Conservation (phyloP, 2,888 invertebrate genomes). For the Altica lythri region DNA sequence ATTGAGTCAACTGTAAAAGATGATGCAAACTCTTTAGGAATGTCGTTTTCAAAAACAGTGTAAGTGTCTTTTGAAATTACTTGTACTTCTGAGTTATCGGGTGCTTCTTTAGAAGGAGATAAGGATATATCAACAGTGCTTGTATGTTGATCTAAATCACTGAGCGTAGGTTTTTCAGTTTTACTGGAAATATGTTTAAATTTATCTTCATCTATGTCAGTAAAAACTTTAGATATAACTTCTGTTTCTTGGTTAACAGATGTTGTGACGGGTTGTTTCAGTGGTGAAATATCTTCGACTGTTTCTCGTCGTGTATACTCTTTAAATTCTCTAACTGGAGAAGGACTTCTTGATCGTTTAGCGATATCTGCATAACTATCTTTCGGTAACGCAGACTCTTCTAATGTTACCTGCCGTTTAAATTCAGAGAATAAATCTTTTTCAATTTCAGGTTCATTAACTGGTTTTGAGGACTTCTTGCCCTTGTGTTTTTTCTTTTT, state of each 20-base stretch:
- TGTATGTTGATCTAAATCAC: constrained; percentile 17
- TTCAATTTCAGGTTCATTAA: constrained; percentile 26
- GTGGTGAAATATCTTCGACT: background rate
- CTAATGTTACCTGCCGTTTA: constrained; percentile 43
- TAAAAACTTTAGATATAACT: constrained; percentile 47
- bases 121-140: constrained; percentile 41
- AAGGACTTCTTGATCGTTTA: constrained; percentile 47
- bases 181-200: constrained; percentile 38
- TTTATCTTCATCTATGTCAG: constrained; percentile 46
- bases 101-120: constrained; percentile 34
- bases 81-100: constrained; percentile 39
- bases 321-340: constrained; percentile 29
- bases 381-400: constrained; percentile 43
- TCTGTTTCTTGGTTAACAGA: constrained; percentile 34
- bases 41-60: constrained; percentile 33
- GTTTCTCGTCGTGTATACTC: background rate
- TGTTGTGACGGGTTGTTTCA: background rate
- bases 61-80: constrained; percentile 41
- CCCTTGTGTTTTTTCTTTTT: constrained; percentile 38
- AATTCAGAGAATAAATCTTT: constrained; percentile 47
- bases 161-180: constrained; percentile 22
- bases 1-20: constrained; percentile 47
- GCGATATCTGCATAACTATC: constrained; percentile 50
- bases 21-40: constrained; percentile 23
- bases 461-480: constrained; percentile 31